Evolutionary conservation across 2,113 vertebrate genomes (phyloP), one percentile per base, ranked within the genome.

Genomic region (Halichoeres trimaculatus): DNA sequence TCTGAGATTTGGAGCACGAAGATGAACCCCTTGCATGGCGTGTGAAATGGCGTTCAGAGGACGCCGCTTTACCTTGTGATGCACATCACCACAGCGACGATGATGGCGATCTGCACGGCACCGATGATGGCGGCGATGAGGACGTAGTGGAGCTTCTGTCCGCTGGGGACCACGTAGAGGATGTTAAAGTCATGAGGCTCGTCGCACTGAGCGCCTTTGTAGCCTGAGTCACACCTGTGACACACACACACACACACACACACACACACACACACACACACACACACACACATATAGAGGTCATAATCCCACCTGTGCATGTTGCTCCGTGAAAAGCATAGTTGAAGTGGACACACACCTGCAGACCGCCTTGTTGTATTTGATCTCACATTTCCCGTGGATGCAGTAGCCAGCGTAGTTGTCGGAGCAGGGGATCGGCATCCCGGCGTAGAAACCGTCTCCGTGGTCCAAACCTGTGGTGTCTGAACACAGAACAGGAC

Each of bases 51-150:
- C n/a, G n/a, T n/a, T n/a, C n/a, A n/a, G 19, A 2, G 11, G 23
- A 12, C 10, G 4, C 17, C 12, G 92, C 53, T 62, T 36, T 76
- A 97, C 97, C 97, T 96, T 43, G 95, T 97, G 93, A 99, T 98
- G 92, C 97, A 99, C 96, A 98, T 98, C 91, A 99, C 96, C 91
- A 99, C 97, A 40, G 96, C 97, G 64, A 97, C 96, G 73, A 99
- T 99, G 88, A 98, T 95, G 90, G 97, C 96, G 36, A 98, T 99
- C 93, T 99, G 97, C 77, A 98, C 96, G 35, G 96, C 96, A 71
- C 97, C 97, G 75, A 99, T 98, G 89, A 98, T 96, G 84, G 97
- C 96, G 67, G 97, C 97, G 84, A 98, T 98, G 74, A 99, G 96
- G 84, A 98, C 96, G 58, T 99, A 97, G 8, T 97, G 98, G 40